These are phyloP conservation scores for Catalaphyllia jardinei DNA, from an alignment of 64 coral and sea anemone genomes.

Conservation along the genomic window DNA sequence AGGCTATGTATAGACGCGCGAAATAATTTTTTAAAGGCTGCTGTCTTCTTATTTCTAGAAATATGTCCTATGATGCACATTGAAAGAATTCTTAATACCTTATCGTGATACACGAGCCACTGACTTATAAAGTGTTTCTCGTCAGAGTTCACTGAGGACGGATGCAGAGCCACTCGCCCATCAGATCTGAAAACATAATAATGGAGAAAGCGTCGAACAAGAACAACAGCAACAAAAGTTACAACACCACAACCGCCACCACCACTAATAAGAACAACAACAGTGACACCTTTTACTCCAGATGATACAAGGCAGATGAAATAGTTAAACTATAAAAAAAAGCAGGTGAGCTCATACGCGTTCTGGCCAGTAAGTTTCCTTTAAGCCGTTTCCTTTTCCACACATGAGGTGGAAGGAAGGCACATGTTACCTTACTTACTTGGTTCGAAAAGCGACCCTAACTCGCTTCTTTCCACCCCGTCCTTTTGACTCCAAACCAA, in stretches of 20 bases:
- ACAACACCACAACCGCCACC: no score
- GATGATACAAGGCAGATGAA: no score
- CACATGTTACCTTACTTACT: slow-evolving; percentile 25
- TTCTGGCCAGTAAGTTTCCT: no score
- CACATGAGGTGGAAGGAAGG: not conserved
- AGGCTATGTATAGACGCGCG: no score
- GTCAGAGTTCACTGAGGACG: slow-evolving; percentile 82
- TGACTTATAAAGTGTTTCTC: slow-evolving; percentile 70
- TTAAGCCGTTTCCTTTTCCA: no score
- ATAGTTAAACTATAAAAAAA: no score
- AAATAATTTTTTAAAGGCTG: no score
- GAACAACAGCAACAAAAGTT: not conserved
- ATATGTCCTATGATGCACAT: not conserved
- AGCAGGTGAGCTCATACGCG: no score
- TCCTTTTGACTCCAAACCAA: slow-evolving; percentile 86
- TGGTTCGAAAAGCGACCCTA: slow-evolving; percentile 64
- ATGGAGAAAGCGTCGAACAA: not conserved
- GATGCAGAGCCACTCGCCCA: slow-evolving; percentile 75
- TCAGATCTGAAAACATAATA: slow-evolving; percentile 45
- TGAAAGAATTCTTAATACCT: slow-evolving; percentile 20
- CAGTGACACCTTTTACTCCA: no score
- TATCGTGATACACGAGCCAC: slow-evolving; percentile 84
- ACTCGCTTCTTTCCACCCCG: slow-evolving; percentile 76
- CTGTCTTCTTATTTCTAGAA: not conserved
- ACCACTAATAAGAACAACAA: no score